Conservation (phyloP, 2,797 vertebrate genomes). For the Coregonus ussuriensis region DNA sequence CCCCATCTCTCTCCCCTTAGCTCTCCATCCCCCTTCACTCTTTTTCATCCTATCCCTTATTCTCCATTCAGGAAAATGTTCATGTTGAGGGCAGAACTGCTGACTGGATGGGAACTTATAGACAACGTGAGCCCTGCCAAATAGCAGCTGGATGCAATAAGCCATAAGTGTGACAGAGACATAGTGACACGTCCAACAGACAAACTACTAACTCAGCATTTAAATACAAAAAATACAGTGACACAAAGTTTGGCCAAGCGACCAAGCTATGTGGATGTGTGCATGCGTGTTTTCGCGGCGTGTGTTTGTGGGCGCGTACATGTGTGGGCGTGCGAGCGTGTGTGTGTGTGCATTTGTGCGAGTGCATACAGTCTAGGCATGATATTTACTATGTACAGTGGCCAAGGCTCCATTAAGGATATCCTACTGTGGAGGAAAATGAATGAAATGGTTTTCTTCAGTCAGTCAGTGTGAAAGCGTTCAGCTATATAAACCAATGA, state of each 20-base stretch:
- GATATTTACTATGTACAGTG: not conserved
- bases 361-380: not conserved
- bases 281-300: not conserved
- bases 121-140: constrained; percentile 21
- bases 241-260: not conserved
- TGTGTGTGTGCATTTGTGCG: not conserved
- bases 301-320: not conserved
- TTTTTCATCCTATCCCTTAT: constrained; percentile 49
- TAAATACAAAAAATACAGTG: constrained; percentile 17
- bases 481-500: not conserved
- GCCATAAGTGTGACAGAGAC: constrained; percentile 40
- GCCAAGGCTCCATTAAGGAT: not conserved
- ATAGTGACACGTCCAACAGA: constrained; percentile 25
- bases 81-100: constrained; percentile 49
- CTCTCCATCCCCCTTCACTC: constrained; percentile 7
- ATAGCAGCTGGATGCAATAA: constrained; percentile 29
- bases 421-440: too few species aligned
- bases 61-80: constrained; percentile 38
- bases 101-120: constrained; percentile 47
- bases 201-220: constrained; percentile 30
- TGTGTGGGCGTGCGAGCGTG: not conserved
- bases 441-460: too few species aligned
- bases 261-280: not conserved
- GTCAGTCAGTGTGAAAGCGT: not conserved
- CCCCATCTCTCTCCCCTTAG: not conserved